Conservation (phyloP, 1,140 invertebrate genomes). For the Drosophila busckii region DNA sequence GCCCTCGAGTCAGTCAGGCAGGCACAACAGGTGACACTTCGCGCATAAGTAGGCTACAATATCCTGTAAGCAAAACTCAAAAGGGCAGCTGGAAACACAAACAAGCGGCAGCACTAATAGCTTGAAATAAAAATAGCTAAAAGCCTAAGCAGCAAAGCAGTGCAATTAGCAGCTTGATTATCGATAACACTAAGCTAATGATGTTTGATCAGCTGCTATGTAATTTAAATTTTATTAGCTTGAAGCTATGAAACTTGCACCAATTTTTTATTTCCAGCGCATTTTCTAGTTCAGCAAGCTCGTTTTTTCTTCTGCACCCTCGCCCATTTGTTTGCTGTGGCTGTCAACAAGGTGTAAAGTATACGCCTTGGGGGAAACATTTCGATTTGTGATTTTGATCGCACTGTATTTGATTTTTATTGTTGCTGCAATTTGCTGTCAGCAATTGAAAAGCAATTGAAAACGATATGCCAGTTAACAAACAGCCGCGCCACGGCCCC, state of each 20-base stretch:
- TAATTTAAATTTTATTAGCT: too few relatives aligned
- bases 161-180: too few relatives aligned
- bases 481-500: not conserved
- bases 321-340: conserved; percentile 22
- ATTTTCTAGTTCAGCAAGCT: not conserved
- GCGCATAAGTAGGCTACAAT: conserved; percentile 58
- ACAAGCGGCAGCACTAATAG: too few relatives aligned
- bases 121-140: not conserved
- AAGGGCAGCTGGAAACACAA: too few relatives aligned
- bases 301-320: not conserved
- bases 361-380: not conserved
- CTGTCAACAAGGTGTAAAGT: conserved; percentile 31
- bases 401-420: conserved; percentile 43
- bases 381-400: conserved; percentile 56
- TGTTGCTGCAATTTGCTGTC: conserved; percentile 44
- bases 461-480: conserved; percentile 17
- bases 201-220: too few relatives aligned
- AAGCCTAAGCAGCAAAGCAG: not conserved
- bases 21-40: conserved; percentile 59
- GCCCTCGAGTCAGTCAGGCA: not conserved
- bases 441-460: conserved; percentile 46
- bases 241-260: not conserved
- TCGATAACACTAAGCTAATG: too few relatives aligned
- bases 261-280: not conserved
- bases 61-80: not conserved